Conservation (phyloP, 2,797 vertebrate genomes). For the Myiothlypis chrysogaster region DNA sequence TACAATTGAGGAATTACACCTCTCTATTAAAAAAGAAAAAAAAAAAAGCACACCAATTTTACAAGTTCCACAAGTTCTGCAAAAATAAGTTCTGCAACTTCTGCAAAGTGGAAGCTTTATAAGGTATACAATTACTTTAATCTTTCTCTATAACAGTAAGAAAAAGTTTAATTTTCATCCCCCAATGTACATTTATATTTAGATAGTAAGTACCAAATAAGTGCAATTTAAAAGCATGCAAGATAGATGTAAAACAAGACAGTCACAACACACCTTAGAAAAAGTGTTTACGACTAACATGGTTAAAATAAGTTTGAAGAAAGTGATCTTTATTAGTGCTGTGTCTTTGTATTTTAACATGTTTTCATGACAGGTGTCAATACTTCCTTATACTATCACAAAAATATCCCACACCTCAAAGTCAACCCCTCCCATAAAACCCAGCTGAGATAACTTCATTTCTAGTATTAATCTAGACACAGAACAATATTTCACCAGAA, state of each 20-base stretch:
- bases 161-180: not conserved
- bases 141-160: not conserved
- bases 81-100: not conserved
- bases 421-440: fast-evolving
- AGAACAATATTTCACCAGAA: not conserved
- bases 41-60: not conserved
- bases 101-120: not conserved
- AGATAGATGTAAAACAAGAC: not conserved
- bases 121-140: not conserved
- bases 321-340: not conserved
- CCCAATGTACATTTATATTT: not conserved
- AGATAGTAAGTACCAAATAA: not conserved
- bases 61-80: not conserved
- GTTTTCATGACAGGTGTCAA: not conserved
- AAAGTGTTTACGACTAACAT: not conserved
- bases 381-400: not conserved
- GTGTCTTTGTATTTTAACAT: not conserved
- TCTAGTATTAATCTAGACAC: not conserved
- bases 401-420: not conserved
- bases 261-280: not conserved
- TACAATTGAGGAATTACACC: not conserved
- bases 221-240: not conserved
- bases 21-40: not conserved
- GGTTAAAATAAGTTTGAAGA: not conserved
- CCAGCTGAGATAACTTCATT: not conserved